phyloP scores from a whole-genome alignment of 2,888 invertebrate genomes.

The Abscondita cerata region DNA sequence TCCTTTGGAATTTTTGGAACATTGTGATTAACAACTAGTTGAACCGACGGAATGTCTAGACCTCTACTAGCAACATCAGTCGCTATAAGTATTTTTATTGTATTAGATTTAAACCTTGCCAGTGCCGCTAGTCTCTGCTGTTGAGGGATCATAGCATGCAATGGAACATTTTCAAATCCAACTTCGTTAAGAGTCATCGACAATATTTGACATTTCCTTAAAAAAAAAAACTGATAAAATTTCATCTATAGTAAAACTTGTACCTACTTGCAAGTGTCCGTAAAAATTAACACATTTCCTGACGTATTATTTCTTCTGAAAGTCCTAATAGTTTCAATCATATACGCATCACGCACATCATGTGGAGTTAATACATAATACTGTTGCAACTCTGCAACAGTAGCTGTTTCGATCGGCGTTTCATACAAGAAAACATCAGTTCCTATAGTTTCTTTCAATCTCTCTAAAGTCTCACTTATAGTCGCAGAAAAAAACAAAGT shows the following conservation, averaged over 20 bases:
- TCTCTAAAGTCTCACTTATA: conserved; percentile 82
- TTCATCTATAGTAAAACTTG: neutral
- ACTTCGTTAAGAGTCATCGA: conserved; percentile 88
- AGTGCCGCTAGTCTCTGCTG: conserved; percentile 83
- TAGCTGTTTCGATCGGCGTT: conserved; percentile 76
- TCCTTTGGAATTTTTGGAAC: conserved; percentile 91
- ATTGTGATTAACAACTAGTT: conserved; percentile 93
- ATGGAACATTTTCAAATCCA: conserved; percentile 86
- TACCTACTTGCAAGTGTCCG: conserved; percentile 91
- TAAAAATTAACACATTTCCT: conserved; percentile 92
- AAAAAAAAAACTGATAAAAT: conserved; percentile 39
- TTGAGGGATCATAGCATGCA: conserved; percentile 95
- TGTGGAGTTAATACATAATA: conserved; percentile 90
- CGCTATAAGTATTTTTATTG: conserved; percentile 87
- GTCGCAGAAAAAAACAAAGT: conserved; percentile 95
- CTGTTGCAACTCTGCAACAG: conserved; percentile 90
- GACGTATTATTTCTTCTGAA: conserved; percentile 75
- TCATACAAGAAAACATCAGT: conserved; percentile 69
- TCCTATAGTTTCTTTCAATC: conserved; percentile 67
- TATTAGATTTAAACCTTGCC: conserved; percentile 88
- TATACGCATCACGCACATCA: conserved; percentile 90
- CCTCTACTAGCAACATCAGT: conserved; percentile 98
- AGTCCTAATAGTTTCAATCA: conserved; percentile 81
- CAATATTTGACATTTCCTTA: conserved; percentile 88
- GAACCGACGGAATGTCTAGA: conserved; percentile 94